Percentiles rank a stretch among this genome's conserved stretches.
phyloP scores from a whole-genome alignment of 2,888 invertebrate species.

The Phania funesta region DNA sequence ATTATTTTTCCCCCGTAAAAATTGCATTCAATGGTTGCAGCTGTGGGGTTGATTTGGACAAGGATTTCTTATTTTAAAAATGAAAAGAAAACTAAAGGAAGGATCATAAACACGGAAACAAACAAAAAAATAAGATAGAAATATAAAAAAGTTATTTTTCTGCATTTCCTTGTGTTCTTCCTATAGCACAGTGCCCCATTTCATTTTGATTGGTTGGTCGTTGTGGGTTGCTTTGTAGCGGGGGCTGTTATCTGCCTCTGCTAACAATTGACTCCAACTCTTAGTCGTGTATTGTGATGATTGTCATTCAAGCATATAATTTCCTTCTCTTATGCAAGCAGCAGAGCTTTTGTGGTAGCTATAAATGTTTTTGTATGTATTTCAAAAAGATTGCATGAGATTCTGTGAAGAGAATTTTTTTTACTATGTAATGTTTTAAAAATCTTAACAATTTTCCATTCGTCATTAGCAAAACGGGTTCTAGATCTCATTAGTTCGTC shows the following conservation, averaged over 20 bases:
- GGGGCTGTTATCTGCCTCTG: conserved; percentile 5
- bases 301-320: conserved; percentile 60
- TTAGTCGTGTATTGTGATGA: conserved; percentile 50
- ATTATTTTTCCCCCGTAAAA: conserved; percentile 13
- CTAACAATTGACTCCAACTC: conserved; percentile 35
- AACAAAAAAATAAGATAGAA: background rate
- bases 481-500: too few species aligned
- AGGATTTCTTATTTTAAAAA: conserved; percentile 11
- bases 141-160: conserved; percentile 47
- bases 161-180: conserved; percentile 59
- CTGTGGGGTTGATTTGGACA: background rate
- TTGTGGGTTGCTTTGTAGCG: background rate
- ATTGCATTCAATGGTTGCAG: background rate
- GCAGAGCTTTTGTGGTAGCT: conserved; percentile 17
- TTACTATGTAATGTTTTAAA: too few species aligned
- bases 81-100: conserved; percentile 7
- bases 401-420: background rate
- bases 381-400: background rate
- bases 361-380: background rate
- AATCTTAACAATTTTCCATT: too few species aligned
- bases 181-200: conserved; percentile 52
- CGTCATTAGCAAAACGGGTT: too few species aligned
- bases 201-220: conserved; percentile 35
- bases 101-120: conserved; percentile 35
- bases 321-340: conserved; percentile 37